Percentiles rank a stretch among this genome's conserved stretches.
phyloP scores from a whole-genome alignment of 2,113 vertebrate species.

The Anser cygnoides region DNA sequence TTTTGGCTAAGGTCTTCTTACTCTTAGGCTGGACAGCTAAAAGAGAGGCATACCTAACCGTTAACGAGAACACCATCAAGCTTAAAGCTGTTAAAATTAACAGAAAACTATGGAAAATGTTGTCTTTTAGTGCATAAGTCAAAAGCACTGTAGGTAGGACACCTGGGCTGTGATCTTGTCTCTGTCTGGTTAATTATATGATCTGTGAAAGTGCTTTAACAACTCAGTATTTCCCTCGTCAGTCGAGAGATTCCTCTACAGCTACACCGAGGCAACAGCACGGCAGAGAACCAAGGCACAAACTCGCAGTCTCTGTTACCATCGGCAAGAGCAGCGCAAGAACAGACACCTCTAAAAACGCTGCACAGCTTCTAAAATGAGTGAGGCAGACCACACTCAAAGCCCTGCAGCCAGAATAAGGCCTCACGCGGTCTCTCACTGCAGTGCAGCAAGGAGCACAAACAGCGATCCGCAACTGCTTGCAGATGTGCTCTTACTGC shows the following conservation, averaged over 20 bases:
- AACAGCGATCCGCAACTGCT: neutral
- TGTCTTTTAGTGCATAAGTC: neutral
- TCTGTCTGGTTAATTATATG: neutral
- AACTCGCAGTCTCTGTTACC: neutral
- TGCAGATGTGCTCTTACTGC: fast-evolving
- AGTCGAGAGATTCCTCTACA: neutral
- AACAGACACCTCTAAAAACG: neutral
- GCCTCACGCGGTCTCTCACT: neutral
- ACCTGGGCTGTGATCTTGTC: neutral
- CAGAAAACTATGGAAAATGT: neutral
- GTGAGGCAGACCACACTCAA: neutral
- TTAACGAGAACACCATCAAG: neutral
- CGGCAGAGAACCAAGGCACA: neutral
- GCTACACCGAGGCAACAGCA: neutral
- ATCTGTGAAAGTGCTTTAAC: neutral
- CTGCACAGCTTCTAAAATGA: neutral
- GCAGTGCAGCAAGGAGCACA: neutral
- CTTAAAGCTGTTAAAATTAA: neutral
- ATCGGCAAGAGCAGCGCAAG: neutral
- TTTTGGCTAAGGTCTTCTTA: conserved; percentile 88
- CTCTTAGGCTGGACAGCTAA: conserved; percentile 82
- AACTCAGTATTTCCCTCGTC: neutral
- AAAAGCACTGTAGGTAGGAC: neutral
- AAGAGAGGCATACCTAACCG: conserved; percentile 20
- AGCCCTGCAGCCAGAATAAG: neutral